Percentiles rank a stretch among this genome's conserved stretches.
These are phyloP conservation scores for Anastatus disparis DNA, from an alignment of 1,140 invertebrate genomes.

Conservation along the genomic window DNA sequence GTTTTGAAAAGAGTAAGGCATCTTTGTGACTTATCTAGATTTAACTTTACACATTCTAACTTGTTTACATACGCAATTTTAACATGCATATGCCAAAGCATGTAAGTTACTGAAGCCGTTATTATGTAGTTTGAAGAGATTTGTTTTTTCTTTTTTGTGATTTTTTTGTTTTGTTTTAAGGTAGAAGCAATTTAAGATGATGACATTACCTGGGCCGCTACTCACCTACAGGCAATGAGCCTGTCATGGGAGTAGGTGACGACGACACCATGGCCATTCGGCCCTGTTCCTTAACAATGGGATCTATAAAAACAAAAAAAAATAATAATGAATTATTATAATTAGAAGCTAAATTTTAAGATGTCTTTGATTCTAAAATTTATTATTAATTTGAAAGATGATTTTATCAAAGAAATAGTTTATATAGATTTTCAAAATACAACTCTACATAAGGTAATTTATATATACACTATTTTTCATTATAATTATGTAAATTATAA, in stretches of 20 bases:
- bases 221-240: constrained; percentile 76
- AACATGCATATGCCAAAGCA: constrained; percentile 39
- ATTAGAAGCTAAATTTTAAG: too few species aligned
- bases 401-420: too few species aligned
- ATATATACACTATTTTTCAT: too few species aligned
- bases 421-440: too few species aligned
- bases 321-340: too few species aligned
- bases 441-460: too few species aligned
- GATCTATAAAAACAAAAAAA: constrained; percentile 73
- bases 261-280: constrained; percentile 74
- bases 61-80: constrained; percentile 42
- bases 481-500: too few species aligned
- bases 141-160: constrained; percentile 39
- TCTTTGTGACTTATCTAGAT: constrained; percentile 40
- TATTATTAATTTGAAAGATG: too few species aligned
- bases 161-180: constrained; percentile 48
- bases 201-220: constrained; percentile 71
- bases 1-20: constrained; percentile 43
- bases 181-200: constrained; percentile 57
- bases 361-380: too few species aligned
- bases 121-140: constrained; percentile 27
- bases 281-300: constrained; percentile 90
- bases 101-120: constrained; percentile 38
- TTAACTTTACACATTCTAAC: constrained; percentile 41
- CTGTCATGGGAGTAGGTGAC: constrained; percentile 78